phyloP scores from a whole-genome alignment of 1,140 invertebrate species.

The Pseudobourletiella spinata region DNA sequence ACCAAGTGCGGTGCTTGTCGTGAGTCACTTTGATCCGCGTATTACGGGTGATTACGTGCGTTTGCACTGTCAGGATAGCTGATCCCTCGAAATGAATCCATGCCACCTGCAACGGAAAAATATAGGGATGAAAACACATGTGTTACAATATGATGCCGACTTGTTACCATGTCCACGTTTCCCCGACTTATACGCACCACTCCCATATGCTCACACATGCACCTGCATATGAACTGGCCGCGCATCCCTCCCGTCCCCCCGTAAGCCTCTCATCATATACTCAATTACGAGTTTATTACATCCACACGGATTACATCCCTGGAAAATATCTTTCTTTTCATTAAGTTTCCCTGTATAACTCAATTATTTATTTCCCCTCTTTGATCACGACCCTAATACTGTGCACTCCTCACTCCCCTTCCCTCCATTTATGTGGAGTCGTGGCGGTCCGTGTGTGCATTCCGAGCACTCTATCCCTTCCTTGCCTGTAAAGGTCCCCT shows the following conservation, averaged over 20 bases:
- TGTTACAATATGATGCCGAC: background rate
- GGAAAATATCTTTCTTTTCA: background rate
- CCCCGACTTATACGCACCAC: background rate
- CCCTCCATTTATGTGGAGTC: background rate
- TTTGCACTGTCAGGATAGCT: slow-evolving; percentile 81
- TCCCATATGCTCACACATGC: background rate
- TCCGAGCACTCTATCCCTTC: background rate
- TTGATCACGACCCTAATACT: background rate
- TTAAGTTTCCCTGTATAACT: background rate
- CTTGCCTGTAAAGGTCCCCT: no score
- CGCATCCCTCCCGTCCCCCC: background rate
- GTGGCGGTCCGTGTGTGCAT: background rate
- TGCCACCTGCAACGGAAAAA: slow-evolving; percentile 23
- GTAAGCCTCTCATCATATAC: slow-evolving; percentile 27
- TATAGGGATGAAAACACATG: background rate
- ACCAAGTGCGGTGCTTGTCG: slow-evolving; percentile 66
- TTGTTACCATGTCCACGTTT: background rate
- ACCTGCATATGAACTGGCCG: no score
- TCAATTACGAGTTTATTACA: slow-evolving; percentile 26
- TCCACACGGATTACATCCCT: slow-evolving; percentile 1
- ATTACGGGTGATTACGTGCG: slow-evolving; percentile 84
- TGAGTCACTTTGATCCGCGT: slow-evolving; percentile 81
- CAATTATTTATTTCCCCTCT: slow-evolving; percentile 4
- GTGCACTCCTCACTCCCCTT: background rate
- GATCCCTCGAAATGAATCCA: slow-evolving; percentile 88